Percentiles rank a stretch among this genome's conserved stretches.
Evolutionary conservation across 2,797 vertebrate genomes (phyloP).

Genomic region (Hypotaenidia okinawae): DNA sequence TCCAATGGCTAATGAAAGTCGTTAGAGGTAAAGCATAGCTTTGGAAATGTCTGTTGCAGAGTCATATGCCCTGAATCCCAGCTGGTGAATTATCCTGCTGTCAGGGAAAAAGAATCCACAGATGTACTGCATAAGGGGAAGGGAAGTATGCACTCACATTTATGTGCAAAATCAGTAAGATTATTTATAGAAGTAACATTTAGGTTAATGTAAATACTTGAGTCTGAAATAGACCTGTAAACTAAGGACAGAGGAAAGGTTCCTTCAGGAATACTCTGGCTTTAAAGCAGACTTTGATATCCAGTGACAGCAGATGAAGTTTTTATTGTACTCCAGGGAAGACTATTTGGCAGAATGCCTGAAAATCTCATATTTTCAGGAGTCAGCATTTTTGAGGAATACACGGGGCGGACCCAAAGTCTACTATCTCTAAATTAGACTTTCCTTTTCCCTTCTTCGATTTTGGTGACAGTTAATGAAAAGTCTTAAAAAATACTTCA

Average conservation of each 20-base stretch:
- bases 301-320: not conserved
- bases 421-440: not conserved
- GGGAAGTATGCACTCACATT: not conserved
- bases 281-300: not conserved
- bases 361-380: not conserved
- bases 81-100: not conserved
- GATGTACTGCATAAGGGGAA: not conserved
- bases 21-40: not conserved
- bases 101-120: not conserved
- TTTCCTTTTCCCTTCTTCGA: not conserved
- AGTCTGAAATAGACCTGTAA: not conserved
- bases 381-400: not conserved
- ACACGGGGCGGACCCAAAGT: not conserved
- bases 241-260: not conserved
- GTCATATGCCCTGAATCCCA: not conserved
- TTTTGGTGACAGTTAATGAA: not conserved
- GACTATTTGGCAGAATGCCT: not conserved
- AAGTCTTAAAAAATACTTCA: not conserved
- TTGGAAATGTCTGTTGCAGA: not conserved
- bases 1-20: not conserved
- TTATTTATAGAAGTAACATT: not conserved
- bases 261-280: not conserved
- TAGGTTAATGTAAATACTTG: not conserved
- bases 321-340: not conserved
- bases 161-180: not conserved